phyloP scores from a whole-genome alignment of 2,113 vertebrate genomes.

The Clarias batrachus region DNA sequence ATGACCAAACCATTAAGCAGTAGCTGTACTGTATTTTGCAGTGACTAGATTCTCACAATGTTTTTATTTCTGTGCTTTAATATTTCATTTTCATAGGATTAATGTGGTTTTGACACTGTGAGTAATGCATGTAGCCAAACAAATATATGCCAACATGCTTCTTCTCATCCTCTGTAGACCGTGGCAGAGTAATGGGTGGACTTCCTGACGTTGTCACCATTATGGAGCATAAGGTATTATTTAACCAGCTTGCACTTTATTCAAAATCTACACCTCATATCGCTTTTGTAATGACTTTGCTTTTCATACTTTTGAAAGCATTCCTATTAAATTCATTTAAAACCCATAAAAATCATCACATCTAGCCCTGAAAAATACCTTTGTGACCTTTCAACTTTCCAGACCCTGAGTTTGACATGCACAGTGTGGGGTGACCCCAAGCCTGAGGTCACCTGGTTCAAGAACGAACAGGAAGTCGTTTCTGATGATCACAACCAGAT shows the following conservation, averaged over 20 bases:
- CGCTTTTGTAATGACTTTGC: neutral
- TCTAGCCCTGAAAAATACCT: neutral
- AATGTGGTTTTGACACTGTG: neutral
- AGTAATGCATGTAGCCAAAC: neutral
- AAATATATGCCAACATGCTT: neutral
- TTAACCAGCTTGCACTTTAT: neutral
- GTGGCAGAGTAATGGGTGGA: slow-evolving; percentile 92
- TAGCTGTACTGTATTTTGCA: neutral
- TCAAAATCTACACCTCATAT: neutral
- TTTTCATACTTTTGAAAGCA: neutral
- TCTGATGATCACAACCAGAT: slow-evolving; percentile 78
- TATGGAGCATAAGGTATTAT: slow-evolving; percentile 95
- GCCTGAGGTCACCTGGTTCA: slow-evolving; percentile 93
- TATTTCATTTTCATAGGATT: neutral
- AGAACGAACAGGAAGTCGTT: slow-evolving; percentile 87
- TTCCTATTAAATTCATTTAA: neutral
- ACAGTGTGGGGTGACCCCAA: slow-evolving; percentile 93
- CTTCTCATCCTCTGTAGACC: slow-evolving; percentile 73
- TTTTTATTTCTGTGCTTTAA: neutral
- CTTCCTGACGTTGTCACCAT: slow-evolving; percentile 96
- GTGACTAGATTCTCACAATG: neutral
- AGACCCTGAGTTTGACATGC: slow-evolving; percentile 95
- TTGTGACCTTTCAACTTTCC: slow-evolving; percentile 29
- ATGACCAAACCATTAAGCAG: neutral
- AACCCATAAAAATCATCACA: neutral